These are phyloP conservation scores for Bellardia pandia DNA, from an alignment of 2,888 invertebrate genomes.

Conservation along the genomic window DNA sequence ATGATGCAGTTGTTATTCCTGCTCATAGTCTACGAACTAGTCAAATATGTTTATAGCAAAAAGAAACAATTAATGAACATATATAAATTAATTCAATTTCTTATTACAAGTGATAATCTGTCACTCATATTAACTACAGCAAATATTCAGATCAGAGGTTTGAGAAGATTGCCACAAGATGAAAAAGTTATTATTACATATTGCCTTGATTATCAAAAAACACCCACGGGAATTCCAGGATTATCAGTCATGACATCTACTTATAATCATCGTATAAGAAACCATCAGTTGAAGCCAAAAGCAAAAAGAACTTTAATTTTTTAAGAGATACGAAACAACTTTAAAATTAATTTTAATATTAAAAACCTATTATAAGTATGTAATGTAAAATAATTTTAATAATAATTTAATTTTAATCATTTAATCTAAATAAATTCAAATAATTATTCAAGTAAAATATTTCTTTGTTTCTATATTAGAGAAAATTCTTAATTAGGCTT, in stretches of 20 bases:
- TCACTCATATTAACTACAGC: no score
- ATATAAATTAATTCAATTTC: neutral
- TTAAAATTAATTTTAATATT: no score
- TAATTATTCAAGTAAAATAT: no score
- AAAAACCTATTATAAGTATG: no score
- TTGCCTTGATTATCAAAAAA: neutral
- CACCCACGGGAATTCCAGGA: conserved; percentile 15
- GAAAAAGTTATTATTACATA: neutral
- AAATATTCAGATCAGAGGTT: neutral
- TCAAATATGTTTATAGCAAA: neutral
- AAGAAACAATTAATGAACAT: neutral
- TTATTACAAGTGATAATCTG: no score
- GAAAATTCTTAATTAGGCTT: no score
- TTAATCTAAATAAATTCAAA: no score
- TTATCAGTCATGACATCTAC: neutral
- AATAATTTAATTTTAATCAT: no score
- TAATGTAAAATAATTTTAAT: no score
- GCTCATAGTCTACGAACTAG: neutral
- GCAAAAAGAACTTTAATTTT: conserved; percentile 1
- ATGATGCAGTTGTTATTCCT: neutral
- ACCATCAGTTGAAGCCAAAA: neutral
- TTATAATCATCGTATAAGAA: neutral
- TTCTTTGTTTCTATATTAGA: no score
- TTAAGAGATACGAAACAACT: neutral
- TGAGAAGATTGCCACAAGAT: neutral